Percentiles rank a stretch among this genome's conserved stretches.
phyloP scores from a whole-genome alignment of 2,797 vertebrate species.

The Balearica regulorum region DNA sequence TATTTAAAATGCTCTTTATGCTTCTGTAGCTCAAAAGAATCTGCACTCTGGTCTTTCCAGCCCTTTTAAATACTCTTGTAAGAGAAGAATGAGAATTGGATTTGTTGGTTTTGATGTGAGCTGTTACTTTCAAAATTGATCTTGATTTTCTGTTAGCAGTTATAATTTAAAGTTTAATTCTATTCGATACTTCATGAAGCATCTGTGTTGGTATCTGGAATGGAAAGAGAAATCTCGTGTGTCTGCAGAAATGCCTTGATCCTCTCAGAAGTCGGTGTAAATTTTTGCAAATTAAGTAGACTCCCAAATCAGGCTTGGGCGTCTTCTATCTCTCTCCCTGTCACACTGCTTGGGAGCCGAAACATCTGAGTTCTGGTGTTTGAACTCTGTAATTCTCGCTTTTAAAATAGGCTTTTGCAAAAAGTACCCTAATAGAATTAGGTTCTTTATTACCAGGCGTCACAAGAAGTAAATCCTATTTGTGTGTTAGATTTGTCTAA shows the following conservation, averaged over 20 bases:
- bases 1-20: background rate
- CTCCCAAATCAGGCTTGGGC: background rate
- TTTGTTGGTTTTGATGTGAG: background rate
- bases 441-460: background rate
- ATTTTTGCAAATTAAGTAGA: background rate
- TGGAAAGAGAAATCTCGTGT: background rate
- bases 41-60: background rate
- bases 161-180: background rate
- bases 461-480: background rate
- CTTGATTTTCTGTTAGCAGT: background rate
- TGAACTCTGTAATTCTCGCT: background rate
- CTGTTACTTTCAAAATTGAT: background rate
- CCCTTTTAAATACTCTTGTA: background rate
- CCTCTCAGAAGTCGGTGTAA: rapidly evolving
- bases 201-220: background rate
- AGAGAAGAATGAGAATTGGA: background rate
- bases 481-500: background rate
- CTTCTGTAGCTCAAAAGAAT: background rate
- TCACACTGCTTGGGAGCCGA: background rate
- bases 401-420: background rate
- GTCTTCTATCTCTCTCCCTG: background rate
- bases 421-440: background rate
- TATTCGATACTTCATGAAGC: background rate
- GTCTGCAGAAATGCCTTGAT: background rate
- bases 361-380: background rate